phyloP scores from a whole-genome alignment of 2,888 invertebrate species.

The Sepioteuthis lessoniana region DNA sequence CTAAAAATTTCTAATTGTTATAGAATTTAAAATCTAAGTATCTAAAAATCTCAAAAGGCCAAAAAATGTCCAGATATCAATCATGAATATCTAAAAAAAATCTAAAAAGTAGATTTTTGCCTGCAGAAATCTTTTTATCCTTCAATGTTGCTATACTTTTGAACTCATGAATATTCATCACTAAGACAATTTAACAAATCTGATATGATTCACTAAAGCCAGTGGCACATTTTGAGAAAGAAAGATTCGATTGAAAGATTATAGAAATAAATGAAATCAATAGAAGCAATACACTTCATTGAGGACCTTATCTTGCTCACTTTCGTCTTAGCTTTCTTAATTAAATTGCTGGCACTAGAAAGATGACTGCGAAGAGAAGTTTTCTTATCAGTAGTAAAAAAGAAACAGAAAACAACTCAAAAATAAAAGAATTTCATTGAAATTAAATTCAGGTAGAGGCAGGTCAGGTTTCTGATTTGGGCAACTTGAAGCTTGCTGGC shows the following conservation, averaged over 20 bases:
- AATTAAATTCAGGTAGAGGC: background rate
- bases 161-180: background rate
- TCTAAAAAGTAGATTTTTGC: background rate
- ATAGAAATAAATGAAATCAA: constrained; percentile 33
- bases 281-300: background rate
- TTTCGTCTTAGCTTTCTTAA: background rate
- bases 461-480: background rate
- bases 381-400: background rate
- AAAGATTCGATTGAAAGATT: constrained; percentile 2
- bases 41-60: background rate
- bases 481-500: background rate
- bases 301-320: background rate
- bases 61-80: background rate
- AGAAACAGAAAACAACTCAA: background rate
- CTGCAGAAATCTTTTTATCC: background rate
- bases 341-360: background rate
- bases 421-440: background rate
- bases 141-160: background rate
- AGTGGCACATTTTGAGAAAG: background rate
- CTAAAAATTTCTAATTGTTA: background rate
- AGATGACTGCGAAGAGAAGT: background rate
- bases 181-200: background rate
- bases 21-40: background rate
- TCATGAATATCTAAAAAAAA: background rate
- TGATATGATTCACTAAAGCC: background rate